Conservation (phyloP, 2,888 invertebrate species). For the Oeneis ivallda region DNA sequence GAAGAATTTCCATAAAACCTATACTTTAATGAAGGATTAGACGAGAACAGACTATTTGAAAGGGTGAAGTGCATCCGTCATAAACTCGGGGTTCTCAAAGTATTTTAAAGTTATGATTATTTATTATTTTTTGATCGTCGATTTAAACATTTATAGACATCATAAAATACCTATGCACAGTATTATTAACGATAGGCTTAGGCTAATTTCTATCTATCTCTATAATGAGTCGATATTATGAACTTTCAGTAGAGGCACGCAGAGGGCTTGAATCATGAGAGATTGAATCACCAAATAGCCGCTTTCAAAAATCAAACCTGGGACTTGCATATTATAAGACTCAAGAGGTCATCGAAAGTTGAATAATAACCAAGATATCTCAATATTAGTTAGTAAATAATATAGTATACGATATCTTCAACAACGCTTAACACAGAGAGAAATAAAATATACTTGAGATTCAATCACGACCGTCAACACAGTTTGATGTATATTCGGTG, state of each 20-base stretch:
- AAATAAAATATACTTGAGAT: constrained; percentile 38
- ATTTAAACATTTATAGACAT: neutral
- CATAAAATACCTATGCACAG: too few relatives aligned
- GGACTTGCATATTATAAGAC: too few relatives aligned
- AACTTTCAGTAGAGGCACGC: too few relatives aligned
- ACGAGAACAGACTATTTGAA: neutral
- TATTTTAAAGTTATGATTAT: neutral
- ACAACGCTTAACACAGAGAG: constrained; percentile 17
- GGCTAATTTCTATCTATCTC: too few relatives aligned
- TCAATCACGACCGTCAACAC: constrained; percentile 36
- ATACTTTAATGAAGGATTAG: neutral
- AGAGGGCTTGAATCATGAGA: too few relatives aligned
- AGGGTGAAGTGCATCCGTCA: neutral
- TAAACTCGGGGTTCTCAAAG: neutral
- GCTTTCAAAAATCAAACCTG: too few relatives aligned
- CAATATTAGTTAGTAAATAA: too few relatives aligned
- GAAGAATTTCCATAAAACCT: constrained; percentile 8
- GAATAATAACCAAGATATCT: neutral
- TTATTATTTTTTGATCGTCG: too few relatives aligned
- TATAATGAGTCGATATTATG: too few relatives aligned
- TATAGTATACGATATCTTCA: constrained; percentile 4
- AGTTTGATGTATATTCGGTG: constrained; percentile 18
- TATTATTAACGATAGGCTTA: too few relatives aligned
- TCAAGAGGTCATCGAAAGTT: neutral
- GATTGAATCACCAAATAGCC: too few relatives aligned